Percentiles rank a stretch among this genome's conserved stretches.
phyloP scores from a whole-genome alignment of 2,113 vertebrate species.

The Microcebus tavaratra region DNA sequence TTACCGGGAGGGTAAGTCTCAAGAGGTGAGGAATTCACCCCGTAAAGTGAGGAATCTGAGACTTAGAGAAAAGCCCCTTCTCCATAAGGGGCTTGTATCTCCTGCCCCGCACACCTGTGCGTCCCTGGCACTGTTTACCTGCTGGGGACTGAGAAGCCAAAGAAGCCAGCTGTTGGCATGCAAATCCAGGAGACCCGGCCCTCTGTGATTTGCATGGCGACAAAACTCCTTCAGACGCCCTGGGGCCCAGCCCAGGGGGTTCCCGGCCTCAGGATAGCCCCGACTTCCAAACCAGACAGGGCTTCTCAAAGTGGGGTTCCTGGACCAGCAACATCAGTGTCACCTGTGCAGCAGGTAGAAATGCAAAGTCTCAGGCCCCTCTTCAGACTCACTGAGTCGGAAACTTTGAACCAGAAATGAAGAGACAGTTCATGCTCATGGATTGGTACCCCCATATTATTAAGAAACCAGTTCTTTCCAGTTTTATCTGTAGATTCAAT shows the following conservation, averaged over 20 bases:
- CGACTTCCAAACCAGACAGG: neutral
- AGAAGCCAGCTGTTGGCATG: neutral
- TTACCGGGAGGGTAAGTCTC: neutral
- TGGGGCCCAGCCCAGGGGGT: neutral
- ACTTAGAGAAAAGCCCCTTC: neutral
- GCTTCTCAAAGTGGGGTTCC: neutral
- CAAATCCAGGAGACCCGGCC: neutral
- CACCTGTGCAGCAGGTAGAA: neutral
- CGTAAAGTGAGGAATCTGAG: neutral
- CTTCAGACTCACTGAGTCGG: neutral
- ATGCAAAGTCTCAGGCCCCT: neutral
- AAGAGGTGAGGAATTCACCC: neutral
- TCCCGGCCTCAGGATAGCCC: neutral
- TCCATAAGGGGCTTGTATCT: fast-evolving
- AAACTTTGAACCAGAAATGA: neutral
- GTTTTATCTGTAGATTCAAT: neutral
- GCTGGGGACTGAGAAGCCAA: neutral
- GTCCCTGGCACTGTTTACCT: neutral
- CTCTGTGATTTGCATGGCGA: constrained; percentile 45
- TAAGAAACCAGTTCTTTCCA: neutral
- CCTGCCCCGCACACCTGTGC: neutral
- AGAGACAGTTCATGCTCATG: neutral
- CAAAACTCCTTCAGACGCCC: neutral
- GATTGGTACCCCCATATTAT: too few relatives aligned
- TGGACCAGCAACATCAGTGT: neutral